Conservation (phyloP, 2,888 invertebrate genomes). For the Eremobia ochroleuca region DNA sequence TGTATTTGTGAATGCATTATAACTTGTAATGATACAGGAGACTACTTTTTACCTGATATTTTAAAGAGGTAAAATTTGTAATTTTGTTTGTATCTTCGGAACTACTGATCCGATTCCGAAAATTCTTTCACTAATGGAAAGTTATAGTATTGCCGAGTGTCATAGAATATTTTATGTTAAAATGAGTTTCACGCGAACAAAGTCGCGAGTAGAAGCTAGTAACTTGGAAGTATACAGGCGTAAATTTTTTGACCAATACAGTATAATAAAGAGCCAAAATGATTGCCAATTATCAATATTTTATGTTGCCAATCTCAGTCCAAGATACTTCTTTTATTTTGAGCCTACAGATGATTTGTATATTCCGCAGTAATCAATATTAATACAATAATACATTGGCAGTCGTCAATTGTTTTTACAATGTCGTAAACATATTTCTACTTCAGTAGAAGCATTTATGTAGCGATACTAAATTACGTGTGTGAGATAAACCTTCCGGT, state of each 20-base stretch:
- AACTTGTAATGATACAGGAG: background rate
- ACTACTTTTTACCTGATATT: too few species aligned
- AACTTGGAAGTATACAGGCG: too few species aligned
- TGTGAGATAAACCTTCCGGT: conserved; percentile 35
- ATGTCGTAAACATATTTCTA: background rate
- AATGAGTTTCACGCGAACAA: too few species aligned
- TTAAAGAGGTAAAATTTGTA: too few species aligned
- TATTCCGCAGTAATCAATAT: background rate
- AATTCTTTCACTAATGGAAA: too few species aligned
- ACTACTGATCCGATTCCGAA: too few species aligned
- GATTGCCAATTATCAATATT: background rate
- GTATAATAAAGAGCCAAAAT: background rate
- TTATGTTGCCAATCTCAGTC: background rate
- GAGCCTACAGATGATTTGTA: background rate
- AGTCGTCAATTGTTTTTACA: conserved; percentile 15
- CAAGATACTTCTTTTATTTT: background rate
- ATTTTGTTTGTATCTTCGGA: too few species aligned
- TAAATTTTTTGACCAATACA: background rate
- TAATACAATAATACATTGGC: background rate
- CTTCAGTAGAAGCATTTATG: conserved; percentile 4
- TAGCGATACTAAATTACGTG: conserved; percentile 13
- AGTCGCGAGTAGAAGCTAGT: too few species aligned
- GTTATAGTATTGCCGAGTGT: too few species aligned
- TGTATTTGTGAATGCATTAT: background rate
- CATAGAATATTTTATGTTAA: too few species aligned